phyloP scores from a whole-genome alignment of 2,797 vertebrate species.

The Gallinago solitaria region DNA sequence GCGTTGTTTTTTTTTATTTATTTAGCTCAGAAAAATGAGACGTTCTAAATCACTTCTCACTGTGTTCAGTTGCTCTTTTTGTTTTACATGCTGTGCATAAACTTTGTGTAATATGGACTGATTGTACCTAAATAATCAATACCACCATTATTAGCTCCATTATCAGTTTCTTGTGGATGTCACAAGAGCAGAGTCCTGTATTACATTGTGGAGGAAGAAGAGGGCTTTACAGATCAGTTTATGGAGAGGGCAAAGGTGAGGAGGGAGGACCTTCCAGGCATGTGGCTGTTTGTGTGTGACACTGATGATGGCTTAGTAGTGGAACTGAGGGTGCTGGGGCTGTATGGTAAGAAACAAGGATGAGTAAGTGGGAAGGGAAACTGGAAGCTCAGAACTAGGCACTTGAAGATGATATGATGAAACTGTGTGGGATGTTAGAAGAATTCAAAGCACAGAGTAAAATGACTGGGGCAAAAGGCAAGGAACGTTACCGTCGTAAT shows the following conservation, averaged over 20 bases:
- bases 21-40: background rate
- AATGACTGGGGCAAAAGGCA: background rate
- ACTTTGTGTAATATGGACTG: background rate
- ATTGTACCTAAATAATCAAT: background rate
- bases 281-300: background rate
- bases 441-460: background rate
- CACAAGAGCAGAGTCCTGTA: background rate
- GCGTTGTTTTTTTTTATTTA: background rate
- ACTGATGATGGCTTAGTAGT: background rate
- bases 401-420: background rate
- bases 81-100: background rate
- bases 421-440: background rate
- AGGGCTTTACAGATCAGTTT: background rate
- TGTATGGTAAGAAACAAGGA: background rate
- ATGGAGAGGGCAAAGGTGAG: background rate
- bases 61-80: background rate
- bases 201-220: background rate
- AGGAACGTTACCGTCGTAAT: background rate
- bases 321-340: background rate
- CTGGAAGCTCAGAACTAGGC: background rate
- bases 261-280: background rate
- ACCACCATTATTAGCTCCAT: background rate
- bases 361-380: background rate
- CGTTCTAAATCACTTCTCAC: background rate
- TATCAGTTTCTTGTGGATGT: background rate